Conservation (phyloP, 2,797 vertebrate species). For the Typhlichthys eigenmanni region DNA sequence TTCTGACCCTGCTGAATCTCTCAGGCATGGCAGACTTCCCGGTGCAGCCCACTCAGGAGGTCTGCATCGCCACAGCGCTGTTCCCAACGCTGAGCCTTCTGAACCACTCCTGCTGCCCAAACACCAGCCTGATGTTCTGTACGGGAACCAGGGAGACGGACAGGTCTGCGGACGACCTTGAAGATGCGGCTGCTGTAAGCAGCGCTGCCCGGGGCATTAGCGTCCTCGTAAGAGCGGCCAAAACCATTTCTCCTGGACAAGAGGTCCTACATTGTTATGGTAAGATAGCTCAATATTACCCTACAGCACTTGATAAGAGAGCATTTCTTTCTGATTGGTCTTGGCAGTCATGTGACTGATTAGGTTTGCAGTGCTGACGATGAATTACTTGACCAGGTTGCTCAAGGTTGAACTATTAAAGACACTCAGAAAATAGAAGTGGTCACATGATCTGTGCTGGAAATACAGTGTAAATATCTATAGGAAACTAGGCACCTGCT, state of each 20-base stretch:
- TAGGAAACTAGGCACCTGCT: too few relatives aligned
- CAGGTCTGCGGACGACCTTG: constrained; percentile 20
- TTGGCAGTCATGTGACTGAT: too few relatives aligned
- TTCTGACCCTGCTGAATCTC: not conserved
- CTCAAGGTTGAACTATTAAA: too few relatives aligned
- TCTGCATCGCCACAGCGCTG: constrained; percentile 87
- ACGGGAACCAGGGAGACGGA: constrained; percentile 25
- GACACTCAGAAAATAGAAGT: too few relatives aligned
- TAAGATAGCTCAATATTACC: constrained; percentile 51
- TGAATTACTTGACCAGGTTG: too few relatives aligned
- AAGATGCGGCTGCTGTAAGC: not conserved
- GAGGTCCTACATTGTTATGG: constrained; percentile 96
- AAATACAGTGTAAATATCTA: too few relatives aligned
- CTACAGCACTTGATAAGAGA: too few relatives aligned
- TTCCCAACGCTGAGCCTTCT: constrained; percentile 91
- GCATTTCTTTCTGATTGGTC: too few relatives aligned
- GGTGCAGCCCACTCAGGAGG: constrained; percentile 77
- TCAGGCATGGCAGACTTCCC: constrained; percentile 68
- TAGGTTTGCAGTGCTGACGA: too few relatives aligned
- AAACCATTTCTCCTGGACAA: constrained; percentile 77
- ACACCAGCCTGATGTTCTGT: constrained; percentile 85
- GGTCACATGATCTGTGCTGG: too few relatives aligned
- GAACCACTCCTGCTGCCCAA: constrained; percentile 94
- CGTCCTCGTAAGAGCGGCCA: constrained; percentile 80
- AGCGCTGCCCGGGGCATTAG: constrained; percentile 43